These are phyloP conservation scores for Mythimna ferrago DNA, from an alignment of 2,888 invertebrate species.

Conservation along the genomic window DNA sequence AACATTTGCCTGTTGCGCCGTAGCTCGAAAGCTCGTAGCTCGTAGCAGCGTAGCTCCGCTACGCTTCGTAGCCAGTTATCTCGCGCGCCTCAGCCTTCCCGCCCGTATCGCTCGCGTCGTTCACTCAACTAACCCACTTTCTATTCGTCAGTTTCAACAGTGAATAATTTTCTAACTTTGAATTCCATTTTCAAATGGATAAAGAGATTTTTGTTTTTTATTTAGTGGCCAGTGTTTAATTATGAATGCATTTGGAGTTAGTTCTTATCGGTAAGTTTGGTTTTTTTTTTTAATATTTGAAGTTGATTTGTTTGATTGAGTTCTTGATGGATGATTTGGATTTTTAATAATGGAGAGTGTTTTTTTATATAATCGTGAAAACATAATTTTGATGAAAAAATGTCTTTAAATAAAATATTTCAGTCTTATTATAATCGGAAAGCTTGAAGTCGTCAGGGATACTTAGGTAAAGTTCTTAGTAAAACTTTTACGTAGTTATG, in stretches of 20 bases:
- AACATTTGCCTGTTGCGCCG: constrained; percentile 83
- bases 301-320: constrained; percentile 18
- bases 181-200: constrained; percentile 69
- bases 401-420: not conserved
- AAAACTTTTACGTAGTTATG: constrained; percentile 3
- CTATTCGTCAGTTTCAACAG: constrained; percentile 64
- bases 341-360: constrained; percentile 13
- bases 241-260: constrained; percentile 71
- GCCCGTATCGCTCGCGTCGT: constrained; percentile 75
- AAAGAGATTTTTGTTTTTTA: constrained; percentile 54
- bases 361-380: constrained; percentile 16
- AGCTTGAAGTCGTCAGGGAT: not conserved
- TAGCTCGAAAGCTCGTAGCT: constrained; percentile 75
- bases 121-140: constrained; percentile 76
- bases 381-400: not conserved
- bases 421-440: not conserved
- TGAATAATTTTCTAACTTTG: constrained; percentile 64
- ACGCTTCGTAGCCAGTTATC: constrained; percentile 84
- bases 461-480: constrained; percentile 12
- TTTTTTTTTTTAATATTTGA: constrained; percentile 41
- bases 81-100: constrained; percentile 81
- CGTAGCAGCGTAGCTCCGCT: constrained; percentile 74
- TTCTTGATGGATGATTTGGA: constrained; percentile 8
- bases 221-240: constrained; percentile 67
- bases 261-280: constrained; percentile 68